These are phyloP conservation scores for Drosophila sordidula DNA, from an alignment of 2,888 invertebrate species.

Conservation along the genomic window DNA sequence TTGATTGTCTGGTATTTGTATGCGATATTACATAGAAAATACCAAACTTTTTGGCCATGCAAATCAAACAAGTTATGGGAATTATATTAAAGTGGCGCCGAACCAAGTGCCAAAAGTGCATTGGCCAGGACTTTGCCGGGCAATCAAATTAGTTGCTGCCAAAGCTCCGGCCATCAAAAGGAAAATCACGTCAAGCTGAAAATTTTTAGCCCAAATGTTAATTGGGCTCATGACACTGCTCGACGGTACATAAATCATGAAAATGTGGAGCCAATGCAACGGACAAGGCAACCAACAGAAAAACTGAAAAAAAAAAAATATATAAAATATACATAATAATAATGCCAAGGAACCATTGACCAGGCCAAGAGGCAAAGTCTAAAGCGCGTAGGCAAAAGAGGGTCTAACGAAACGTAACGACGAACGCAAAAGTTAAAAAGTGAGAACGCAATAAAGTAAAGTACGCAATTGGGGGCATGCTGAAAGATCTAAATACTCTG, in stretches of 20 bases:
- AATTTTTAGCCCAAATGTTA: slow-evolving; percentile 69
- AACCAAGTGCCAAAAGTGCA: slow-evolving; percentile 35
- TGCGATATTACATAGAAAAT: no score
- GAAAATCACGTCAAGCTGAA: slow-evolving; percentile 49
- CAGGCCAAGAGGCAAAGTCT: slow-evolving; percentile 35
- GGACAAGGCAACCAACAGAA: slow-evolving; percentile 37
- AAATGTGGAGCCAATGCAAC: slow-evolving; percentile 61
- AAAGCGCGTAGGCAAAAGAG: slow-evolving; percentile 6
- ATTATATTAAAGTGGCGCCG: background rate
- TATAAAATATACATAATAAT: slow-evolving; percentile 5
- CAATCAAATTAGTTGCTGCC: slow-evolving; percentile 55
- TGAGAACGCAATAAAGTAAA: slow-evolving; percentile 25
- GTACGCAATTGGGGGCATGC: slow-evolving; percentile 27
- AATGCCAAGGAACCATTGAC: slow-evolving; percentile 28
- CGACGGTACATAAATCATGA: slow-evolving; percentile 72
- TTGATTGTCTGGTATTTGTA: no score
- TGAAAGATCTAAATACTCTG: slow-evolving; percentile 15
- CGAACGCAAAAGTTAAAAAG: slow-evolving; percentile 60
- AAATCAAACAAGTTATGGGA: background rate
- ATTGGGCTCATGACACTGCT: slow-evolving; percentile 75
- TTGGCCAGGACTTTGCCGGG: slow-evolving; percentile 31
- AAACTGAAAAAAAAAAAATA: slow-evolving; percentile 13
- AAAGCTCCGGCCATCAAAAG: slow-evolving; percentile 33
- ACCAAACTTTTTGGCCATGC: no score
- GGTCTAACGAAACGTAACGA: slow-evolving; percentile 76